Evolutionary conservation across 35 echinoderm and acorn worm species (phyloP).

Genomic region (Apostichopus japonicus): DNA sequence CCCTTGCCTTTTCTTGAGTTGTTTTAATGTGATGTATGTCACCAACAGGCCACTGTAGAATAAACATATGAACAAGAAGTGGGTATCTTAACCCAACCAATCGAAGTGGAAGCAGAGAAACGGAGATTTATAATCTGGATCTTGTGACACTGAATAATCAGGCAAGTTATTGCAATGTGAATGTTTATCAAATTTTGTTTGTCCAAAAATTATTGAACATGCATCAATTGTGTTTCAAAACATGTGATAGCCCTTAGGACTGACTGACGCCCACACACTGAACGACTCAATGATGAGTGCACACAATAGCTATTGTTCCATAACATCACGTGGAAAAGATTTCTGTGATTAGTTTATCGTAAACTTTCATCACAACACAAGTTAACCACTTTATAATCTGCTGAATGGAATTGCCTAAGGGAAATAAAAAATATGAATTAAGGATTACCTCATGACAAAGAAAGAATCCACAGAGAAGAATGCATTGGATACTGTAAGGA

Average conservation of each 20-base stretch:
- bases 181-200: background rate
- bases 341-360: background rate
- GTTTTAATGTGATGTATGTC: conserved; percentile 59
- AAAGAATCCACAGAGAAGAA: conserved; percentile 77
- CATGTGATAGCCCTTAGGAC: background rate
- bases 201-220: background rate
- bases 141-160: background rate
- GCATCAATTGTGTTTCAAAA: background rate
- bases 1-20: conserved; percentile 56
- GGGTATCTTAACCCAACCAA: background rate
- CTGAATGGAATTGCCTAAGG: background rate
- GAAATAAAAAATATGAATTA: background rate
- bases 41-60: conserved; percentile 74
- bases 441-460: conserved; percentile 75
- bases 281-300: background rate
- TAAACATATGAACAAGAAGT: background rate
- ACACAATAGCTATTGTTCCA: background rate
- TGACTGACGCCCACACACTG: background rate
- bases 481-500: conserved; percentile 65
- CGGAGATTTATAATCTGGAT: background rate
- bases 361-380: too few relatives aligned
- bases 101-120: background rate
- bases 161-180: background rate
- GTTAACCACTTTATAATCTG: background rate
- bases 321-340: background rate